Evolutionary conservation across 2,113 vertebrate species (phyloP).

Genomic region (Pomatorhinus ruficollis): DNA sequence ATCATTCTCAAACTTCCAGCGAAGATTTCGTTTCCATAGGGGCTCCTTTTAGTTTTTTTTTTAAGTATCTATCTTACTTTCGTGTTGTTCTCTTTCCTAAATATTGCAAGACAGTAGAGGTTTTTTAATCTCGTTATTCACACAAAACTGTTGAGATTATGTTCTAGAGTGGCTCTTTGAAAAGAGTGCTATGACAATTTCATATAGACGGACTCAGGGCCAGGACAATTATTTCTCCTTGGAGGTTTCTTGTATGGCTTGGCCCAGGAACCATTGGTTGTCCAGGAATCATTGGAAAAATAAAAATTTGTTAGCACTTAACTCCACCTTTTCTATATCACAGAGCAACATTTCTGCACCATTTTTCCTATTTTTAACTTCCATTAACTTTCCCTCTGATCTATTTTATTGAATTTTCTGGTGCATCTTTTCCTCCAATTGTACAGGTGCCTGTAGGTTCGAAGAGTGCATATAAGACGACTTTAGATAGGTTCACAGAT

Average conservation of each 20-base stretch:
- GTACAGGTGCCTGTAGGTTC: neutral
- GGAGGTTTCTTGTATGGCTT: neutral
- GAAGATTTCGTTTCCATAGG: neutral
- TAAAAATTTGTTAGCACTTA: neutral
- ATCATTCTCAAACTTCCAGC: neutral
- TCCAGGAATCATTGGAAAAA: neutral
- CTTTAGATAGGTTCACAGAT: neutral
- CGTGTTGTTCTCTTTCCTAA: neutral
- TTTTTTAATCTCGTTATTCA: neutral
- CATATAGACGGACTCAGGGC: neutral
- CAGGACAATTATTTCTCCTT: neutral
- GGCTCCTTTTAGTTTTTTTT: neutral
- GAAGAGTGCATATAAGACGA: neutral
- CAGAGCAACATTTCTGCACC: neutral
- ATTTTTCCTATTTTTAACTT: neutral
- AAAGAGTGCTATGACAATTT: fast-evolving
- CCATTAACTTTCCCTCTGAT: neutral
- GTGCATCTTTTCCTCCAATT: neutral
- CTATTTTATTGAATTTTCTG: neutral
- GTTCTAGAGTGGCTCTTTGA: fast-evolving
- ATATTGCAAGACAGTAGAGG: neutral
- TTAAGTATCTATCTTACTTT: neutral
- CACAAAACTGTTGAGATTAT: neutral
- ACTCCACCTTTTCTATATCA: neutral
- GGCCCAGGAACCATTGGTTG: neutral